These are phyloP conservation scores for Tiliacea aurago DNA, from an alignment of 2,888 invertebrate genomes.

Conservation along the genomic window DNA sequence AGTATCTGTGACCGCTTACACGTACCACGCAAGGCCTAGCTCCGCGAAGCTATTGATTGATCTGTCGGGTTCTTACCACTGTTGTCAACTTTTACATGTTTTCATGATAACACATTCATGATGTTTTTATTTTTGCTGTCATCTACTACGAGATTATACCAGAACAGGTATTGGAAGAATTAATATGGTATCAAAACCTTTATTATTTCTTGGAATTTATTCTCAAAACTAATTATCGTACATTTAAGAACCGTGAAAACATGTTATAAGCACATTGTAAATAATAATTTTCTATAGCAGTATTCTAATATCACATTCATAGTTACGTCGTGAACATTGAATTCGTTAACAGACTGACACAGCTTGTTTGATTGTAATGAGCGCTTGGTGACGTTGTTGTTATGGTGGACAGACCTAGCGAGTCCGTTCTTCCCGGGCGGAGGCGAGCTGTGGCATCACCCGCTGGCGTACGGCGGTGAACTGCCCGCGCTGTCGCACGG, in stretches of 20 bases:
- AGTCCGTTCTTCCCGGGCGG: conserved; percentile 97
- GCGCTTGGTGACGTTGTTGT: conserved; percentile 58
- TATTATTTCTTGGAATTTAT: conserved; percentile 14
- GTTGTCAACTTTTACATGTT: conserved; percentile 83
- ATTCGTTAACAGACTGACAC: conserved; percentile 61
- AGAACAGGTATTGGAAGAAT: conserved; percentile 38
- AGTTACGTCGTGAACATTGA: conserved; percentile 56
- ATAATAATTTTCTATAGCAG: conserved; percentile 78
- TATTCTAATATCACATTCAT: conserved; percentile 71
- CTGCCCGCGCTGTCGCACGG: conserved; percentile 96
- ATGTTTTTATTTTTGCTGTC: conserved; percentile 36
- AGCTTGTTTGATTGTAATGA: conserved; percentile 48
- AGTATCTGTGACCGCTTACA: conserved; percentile 90
- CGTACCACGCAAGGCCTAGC: conserved; percentile 90
- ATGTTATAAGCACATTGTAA: conserved; percentile 84
- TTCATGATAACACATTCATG: conserved; percentile 79
- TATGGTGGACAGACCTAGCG: conserved; percentile 94
- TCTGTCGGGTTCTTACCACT: conserved; percentile 86
- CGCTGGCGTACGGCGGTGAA: conserved; percentile 95
- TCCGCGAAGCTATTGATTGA: conserved; percentile 87
- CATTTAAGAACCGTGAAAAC: conserved; percentile 77
- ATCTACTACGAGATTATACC: conserved; percentile 34
- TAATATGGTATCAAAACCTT: conserved; percentile 23
- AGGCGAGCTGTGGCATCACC: conserved; percentile 98
- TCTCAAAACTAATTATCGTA: conserved; percentile 6